Conservation (phyloP, 2,797 vertebrate genomes). For the Gymnothorax reevesii region DNA sequence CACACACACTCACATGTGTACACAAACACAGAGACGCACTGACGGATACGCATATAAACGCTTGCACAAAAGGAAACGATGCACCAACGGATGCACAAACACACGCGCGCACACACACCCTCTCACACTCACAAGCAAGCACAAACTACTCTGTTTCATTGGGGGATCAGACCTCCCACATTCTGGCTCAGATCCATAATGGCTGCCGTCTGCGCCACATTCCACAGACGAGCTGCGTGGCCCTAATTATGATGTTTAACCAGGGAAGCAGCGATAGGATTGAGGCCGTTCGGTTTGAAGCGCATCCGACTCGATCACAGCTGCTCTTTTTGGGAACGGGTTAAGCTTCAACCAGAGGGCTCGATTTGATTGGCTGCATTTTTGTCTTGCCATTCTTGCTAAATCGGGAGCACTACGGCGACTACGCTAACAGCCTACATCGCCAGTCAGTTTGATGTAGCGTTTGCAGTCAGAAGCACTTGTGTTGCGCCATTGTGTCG, state of each 20-base stretch:
- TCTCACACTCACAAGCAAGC: conserved; percentile 1
- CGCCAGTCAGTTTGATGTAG: not conserved
- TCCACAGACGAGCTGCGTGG: conserved; percentile 63
- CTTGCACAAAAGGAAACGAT: no score
- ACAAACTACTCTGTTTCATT: conserved; percentile 70
- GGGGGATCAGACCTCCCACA: conserved; percentile 78
- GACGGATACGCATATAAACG: no score
- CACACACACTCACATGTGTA: no score
- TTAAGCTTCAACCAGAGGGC: not conserved
- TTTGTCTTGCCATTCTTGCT: not conserved
- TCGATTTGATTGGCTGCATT: not conserved
- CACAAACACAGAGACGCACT: no score
- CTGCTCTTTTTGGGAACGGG: not conserved
- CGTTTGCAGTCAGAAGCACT: not conserved
- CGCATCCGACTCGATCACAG: not conserved
- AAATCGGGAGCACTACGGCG: not conserved
- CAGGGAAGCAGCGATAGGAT: not conserved
- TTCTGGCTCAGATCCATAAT: conserved; percentile 79
- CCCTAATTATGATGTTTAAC: not conserved
- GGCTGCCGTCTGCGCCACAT: conserved; percentile 78
- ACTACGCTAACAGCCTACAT: not conserved
- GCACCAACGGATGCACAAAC: conserved; percentile 32
- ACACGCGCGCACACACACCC: not conserved
- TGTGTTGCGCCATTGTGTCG: not conserved
- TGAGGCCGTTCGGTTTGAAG: not conserved